Percentiles rank a stretch among this genome's conserved stretches.
Evolutionary conservation across 2,113 vertebrate species (phyloP).

Genomic region (Regulus satrapa): DNA sequence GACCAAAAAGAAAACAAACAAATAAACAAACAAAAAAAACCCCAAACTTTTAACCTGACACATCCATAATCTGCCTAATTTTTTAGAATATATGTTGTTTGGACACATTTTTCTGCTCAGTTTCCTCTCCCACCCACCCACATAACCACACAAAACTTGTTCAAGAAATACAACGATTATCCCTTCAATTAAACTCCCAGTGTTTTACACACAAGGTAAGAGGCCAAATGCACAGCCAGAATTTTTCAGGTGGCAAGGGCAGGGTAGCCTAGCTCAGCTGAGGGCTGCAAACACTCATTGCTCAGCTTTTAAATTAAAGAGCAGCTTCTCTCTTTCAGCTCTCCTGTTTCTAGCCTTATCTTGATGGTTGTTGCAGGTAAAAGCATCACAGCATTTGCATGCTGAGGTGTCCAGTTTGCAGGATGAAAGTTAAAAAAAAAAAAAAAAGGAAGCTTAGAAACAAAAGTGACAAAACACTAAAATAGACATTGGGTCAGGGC

Average conservation of each 20-base stretch:
- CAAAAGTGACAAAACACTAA: neutral
- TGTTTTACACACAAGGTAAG: neutral
- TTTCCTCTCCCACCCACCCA: neutral
- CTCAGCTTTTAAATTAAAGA: slow-evolving; percentile 5
- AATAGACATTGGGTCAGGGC: neutral
- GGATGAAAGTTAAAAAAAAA: neutral
- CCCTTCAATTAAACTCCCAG: neutral
- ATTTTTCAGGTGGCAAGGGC: neutral
- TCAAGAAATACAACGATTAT: neutral
- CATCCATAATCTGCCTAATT: neutral
- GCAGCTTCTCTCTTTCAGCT: neutral
- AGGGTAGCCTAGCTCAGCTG: neutral
- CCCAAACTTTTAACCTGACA: neutral
- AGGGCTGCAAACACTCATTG: neutral
- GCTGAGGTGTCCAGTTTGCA: neutral
- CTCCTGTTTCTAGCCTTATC: neutral
- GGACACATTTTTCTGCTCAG: neutral
- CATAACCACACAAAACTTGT: neutral
- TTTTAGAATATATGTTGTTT: neutral
- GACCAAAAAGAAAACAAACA: neutral
- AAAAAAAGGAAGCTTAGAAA: neutral
- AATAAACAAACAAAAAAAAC: neutral
- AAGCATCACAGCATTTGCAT: neutral
- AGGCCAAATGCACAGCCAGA: neutral
- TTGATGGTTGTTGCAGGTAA: neutral